Conservation (phyloP, 2,113 vertebrate species). For the Anguilla japonica region DNA sequence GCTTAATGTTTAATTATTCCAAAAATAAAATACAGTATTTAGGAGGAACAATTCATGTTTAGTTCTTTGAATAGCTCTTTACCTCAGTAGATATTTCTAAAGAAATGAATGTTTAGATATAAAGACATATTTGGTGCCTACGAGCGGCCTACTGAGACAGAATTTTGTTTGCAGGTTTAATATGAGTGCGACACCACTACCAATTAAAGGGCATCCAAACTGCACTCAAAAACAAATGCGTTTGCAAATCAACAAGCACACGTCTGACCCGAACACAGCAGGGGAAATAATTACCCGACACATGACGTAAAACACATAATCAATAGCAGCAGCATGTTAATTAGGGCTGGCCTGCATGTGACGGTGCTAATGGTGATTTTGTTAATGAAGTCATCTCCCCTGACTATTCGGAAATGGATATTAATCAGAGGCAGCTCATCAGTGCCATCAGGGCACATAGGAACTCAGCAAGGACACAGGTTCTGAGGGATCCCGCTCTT, state of each 20-base stretch:
- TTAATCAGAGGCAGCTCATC: conserved; percentile 8
- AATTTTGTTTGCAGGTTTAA: not conserved
- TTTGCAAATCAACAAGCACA: conserved; percentile 21
- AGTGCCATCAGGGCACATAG: not conserved
- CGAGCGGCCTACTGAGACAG: not conserved
- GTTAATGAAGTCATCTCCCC: conserved; percentile 8
- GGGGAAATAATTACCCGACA: conserved; percentile 53
- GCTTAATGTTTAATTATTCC: no score
- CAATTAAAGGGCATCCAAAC: not conserved
- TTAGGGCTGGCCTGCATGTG: conserved; percentile 31
- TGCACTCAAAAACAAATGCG: not conserved
- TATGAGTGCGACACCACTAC: not conserved
- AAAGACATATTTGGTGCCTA: not conserved
- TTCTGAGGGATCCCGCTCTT: not conserved
- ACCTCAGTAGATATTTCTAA: not conserved
- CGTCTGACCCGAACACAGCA: conserved; percentile 24
- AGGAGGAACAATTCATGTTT: not conserved
- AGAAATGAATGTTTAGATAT: not conserved
- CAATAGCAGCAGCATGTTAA: conserved; percentile 47
- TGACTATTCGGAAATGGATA: not conserved
- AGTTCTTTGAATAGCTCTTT: not conserved
- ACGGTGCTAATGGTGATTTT: not conserved
- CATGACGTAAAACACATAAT: conserved; percentile 40
- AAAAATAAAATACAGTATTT: not conserved
- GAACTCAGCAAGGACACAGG: not conserved